These are phyloP conservation scores for Aspidiotus destructor DNA, from an alignment of 2,888 invertebrate species.

Conservation along the genomic window DNA sequence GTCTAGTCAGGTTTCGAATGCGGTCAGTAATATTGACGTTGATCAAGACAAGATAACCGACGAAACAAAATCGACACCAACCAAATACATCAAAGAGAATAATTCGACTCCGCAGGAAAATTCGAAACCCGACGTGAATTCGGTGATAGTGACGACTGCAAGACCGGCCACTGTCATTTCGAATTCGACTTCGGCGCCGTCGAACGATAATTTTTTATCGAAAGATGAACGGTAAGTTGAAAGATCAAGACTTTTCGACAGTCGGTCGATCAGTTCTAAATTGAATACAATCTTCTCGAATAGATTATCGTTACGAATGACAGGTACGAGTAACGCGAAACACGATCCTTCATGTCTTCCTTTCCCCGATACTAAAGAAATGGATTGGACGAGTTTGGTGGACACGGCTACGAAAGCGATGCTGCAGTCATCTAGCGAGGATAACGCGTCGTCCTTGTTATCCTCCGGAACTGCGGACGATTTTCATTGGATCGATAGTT, in stretches of 20 bases:
- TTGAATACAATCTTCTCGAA: background rate
- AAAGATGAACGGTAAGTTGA: constrained; percentile 48
- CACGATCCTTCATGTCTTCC: constrained; percentile 36
- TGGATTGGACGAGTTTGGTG: constrained; percentile 72
- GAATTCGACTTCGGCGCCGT: constrained; percentile 44
- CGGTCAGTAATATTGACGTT: background rate
- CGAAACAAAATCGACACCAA: constrained; percentile 5
- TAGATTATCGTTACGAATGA: constrained; percentile 41
- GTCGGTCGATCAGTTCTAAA: background rate
- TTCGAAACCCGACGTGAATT: constrained; percentile 11
- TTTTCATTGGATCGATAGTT: constrained; percentile 30
- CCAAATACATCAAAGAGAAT: constrained; percentile 8
- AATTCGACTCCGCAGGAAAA: constrained; percentile 8
- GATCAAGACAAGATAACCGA: constrained; percentile 8
- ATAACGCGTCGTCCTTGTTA: constrained; percentile 19
- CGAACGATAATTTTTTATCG: constrained; percentile 49
- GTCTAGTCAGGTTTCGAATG: background rate
- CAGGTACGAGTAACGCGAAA: constrained; percentile 36
- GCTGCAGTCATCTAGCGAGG: constrained; percentile 45
- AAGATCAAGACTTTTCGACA: background rate
- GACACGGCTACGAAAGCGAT: constrained; percentile 69
- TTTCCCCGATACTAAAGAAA: constrained; percentile 57
- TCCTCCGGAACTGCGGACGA: constrained; percentile 19
- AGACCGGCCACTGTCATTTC: constrained; percentile 54
- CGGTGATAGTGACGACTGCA: constrained; percentile 51